Base-by-base conservation (phyloP, 2,888 invertebrate species). In the Ommatoiulus sabulosus region DNA sequence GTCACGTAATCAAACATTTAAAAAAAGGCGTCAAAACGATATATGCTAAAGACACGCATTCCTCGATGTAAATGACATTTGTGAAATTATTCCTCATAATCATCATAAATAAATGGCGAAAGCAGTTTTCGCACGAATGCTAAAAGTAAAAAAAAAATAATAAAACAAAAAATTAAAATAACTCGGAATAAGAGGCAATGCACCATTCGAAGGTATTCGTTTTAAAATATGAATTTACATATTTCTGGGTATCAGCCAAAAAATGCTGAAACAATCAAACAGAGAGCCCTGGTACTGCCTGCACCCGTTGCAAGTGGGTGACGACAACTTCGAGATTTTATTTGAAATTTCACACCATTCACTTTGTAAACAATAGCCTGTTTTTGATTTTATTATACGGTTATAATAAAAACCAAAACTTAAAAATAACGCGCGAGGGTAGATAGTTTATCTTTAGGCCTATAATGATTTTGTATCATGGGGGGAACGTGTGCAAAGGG, bases 351-450 rank as follows among this genome's bases (percentile, higher is more conserved):
- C 72, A 72, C 72, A 72, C 72, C 72, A 72, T 72, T 72, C 72
- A 72, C 72, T 72, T 72, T 72, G 72, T 72, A 72, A 72, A 72
- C 72, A 72, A 72, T 72, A 72, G 72, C 72, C 72, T 72, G 72
- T 72, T 72, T 48, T 72, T 72, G 72, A 72, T 72, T 72, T 72
- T 72, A 72, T 72, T 72, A 72, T 72, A 72, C 20, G 72, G 72
- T 24, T 72, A 72, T 72, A 72, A 20, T 24, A 72, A 35, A 72
- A 72, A 72, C 72, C 24, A 24, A 72, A 72, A 72, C 24, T 20
- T 24, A 72, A 72, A 72, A 72, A 72, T 72, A 72, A 72, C 72
- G 24, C 24, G 10, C 20, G 24, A 72, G 72, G 72, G 72, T 24
- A 72, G 72, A 72, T 72, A 24, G 20, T 72, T 72, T n/a, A 72